A percentile compares a stretch with the other conserved stretches of the same genome.
Conservation (phyloP, 2,113 vertebrate species). For the Cichladusa arquata region DNA sequence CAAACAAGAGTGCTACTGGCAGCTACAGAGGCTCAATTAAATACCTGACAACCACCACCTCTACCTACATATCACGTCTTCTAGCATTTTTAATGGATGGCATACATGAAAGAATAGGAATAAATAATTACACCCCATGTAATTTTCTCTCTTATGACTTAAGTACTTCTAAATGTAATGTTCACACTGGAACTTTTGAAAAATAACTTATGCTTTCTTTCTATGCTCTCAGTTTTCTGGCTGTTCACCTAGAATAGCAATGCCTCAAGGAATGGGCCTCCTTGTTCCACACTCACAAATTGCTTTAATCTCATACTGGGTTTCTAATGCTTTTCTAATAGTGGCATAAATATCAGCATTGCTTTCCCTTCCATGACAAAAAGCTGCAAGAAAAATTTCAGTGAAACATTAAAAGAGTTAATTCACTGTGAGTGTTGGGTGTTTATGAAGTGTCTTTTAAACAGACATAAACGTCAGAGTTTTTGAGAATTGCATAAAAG, state of each 20-base stretch:
- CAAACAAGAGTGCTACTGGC: background rate
- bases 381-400: background rate
- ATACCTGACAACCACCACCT: background rate
- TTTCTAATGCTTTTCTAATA: background rate
- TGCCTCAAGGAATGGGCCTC: background rate
- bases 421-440: background rate
- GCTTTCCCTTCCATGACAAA: background rate
- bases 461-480: background rate
- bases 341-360: background rate
- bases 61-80: background rate
- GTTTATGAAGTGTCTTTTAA: background rate
- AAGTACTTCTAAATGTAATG: background rate
- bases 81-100: background rate
- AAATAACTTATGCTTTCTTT: background rate
- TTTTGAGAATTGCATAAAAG: background rate
- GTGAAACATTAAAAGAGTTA: background rate
- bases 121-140: background rate
- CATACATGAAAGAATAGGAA: background rate
- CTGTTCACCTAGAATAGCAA: background rate
- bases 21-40: background rate
- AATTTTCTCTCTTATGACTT: background rate
- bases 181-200: background rate
- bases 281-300: background rate
- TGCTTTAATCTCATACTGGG: background rate
- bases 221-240: background rate